Evolutionary conservation across 2,888 invertebrate genomes (phyloP).

Genomic region (Adelphocoris suturalis): DNA sequence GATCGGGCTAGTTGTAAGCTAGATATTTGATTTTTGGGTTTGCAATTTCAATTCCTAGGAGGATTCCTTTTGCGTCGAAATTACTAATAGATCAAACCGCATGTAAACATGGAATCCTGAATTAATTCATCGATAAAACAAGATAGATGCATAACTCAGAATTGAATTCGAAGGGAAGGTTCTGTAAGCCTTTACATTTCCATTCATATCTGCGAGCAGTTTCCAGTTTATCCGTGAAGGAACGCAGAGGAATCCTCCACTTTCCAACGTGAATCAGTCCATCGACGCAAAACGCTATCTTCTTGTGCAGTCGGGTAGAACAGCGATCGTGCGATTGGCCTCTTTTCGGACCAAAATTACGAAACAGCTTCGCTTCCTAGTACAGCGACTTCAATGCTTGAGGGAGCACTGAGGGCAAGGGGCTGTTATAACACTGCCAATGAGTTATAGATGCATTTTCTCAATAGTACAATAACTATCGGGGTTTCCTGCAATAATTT

Average conservation of each 20-base stretch:
- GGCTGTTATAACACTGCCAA: background rate
- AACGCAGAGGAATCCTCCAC: background rate
- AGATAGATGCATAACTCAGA: too few relatives aligned
- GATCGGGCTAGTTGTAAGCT: too few relatives aligned
- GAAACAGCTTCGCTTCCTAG: constrained; percentile 9
- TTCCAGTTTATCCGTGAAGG: background rate
- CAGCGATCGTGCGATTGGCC: constrained; percentile 32
- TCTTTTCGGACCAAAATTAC: constrained; percentile 22
- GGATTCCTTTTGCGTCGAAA: too few relatives aligned
- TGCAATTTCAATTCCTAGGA: too few relatives aligned
- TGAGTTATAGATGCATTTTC: constrained; percentile 1
- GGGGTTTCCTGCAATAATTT: too few relatives aligned
- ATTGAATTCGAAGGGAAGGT: too few relatives aligned
- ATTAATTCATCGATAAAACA: too few relatives aligned
- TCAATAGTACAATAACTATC: background rate
- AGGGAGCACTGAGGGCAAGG: constrained; percentile 6
- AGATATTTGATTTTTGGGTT: too few relatives aligned
- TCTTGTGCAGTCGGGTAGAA: constrained; percentile 13
- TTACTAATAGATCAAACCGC: too few relatives aligned
- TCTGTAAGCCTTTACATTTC: too few relatives aligned
- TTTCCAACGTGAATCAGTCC: background rate
- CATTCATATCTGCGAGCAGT: background rate
- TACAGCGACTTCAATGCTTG: constrained; percentile 6
- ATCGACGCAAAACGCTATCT: background rate
- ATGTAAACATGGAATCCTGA: too few relatives aligned